Conservation (phyloP, 2,888 invertebrate species). For the Bombylius discolor region DNA sequence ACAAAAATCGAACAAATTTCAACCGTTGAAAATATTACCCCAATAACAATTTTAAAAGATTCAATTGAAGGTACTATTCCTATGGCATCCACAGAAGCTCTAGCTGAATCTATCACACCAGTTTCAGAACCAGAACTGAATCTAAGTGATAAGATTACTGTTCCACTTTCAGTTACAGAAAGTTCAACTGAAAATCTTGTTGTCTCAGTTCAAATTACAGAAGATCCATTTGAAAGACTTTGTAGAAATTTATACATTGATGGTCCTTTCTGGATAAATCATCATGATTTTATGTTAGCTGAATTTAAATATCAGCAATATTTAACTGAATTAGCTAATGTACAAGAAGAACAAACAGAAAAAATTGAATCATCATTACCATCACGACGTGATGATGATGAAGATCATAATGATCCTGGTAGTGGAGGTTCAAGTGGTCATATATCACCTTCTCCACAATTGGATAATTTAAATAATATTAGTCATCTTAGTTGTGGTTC, state of each 20-base stretch:
- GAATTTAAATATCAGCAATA: constrained; percentile 47
- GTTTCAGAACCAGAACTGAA: too few species aligned
- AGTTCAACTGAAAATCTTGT: not conserved
- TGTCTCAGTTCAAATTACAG: not conserved
- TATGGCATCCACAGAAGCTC: too few species aligned
- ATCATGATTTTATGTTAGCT: constrained; percentile 49
- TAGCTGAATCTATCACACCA: too few species aligned
- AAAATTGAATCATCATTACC: constrained; percentile 7
- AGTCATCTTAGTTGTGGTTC: constrained; percentile 38
- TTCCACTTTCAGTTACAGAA: too few species aligned
- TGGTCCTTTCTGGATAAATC: constrained; percentile 47
- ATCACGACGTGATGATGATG: constrained; percentile 25
- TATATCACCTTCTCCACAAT: constrained; percentile 25
- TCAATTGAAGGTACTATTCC: too few species aligned
- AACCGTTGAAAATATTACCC: too few species aligned
- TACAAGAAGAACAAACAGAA: constrained; percentile 18
- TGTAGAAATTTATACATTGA: constrained; percentile 33
- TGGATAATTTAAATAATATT: constrained; percentile 16
- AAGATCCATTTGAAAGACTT: not conserved
- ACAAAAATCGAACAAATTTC: too few species aligned
- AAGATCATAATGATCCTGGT: constrained; percentile 47
- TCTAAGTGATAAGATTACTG: too few species aligned
- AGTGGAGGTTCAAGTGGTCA: constrained; percentile 45
- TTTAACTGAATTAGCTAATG: constrained; percentile 32
- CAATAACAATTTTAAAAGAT: too few species aligned